Conservation (phyloP, 2,797 vertebrate genomes). For the Tadarida brasiliensis region DNA sequence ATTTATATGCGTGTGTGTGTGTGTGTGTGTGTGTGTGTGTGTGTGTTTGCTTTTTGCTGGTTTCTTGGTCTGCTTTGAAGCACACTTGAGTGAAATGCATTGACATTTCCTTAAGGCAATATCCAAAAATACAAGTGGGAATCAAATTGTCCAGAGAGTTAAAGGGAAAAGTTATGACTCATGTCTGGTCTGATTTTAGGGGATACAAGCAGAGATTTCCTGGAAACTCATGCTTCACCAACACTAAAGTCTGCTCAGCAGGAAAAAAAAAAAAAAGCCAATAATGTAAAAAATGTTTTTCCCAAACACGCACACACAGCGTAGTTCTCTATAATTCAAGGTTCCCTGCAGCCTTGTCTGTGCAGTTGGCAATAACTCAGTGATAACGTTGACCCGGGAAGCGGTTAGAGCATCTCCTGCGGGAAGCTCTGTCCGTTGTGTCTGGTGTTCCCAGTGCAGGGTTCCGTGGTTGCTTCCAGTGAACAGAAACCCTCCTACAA, state of each 20-base stretch:
- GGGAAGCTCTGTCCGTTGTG: neutral
- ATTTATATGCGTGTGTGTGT: too few species aligned
- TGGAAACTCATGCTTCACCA: neutral
- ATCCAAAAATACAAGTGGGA: neutral
- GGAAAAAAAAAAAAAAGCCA: neutral
- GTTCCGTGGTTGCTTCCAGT: neutral
- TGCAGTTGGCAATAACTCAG: neutral
- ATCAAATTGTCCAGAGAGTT: neutral
- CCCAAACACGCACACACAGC: too few species aligned
- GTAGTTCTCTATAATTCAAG: neutral
- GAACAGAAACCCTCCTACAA: neutral
- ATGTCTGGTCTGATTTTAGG: neutral
- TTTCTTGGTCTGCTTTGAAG: neutral
- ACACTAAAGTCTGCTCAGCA: neutral
- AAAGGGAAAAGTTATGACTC: neutral
- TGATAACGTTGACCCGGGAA: neutral
- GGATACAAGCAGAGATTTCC: neutral
- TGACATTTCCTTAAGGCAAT: neutral
- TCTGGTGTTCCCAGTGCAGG: accelerated
- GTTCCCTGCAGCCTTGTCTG: neutral
- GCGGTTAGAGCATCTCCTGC: neutral
- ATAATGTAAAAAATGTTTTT: neutral
- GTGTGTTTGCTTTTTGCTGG: neutral
- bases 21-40: too few species aligned
- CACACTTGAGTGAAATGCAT: neutral